phyloP scores from a whole-genome alignment of 2,113 vertebrate species.

The Anseranas semipalmata region DNA sequence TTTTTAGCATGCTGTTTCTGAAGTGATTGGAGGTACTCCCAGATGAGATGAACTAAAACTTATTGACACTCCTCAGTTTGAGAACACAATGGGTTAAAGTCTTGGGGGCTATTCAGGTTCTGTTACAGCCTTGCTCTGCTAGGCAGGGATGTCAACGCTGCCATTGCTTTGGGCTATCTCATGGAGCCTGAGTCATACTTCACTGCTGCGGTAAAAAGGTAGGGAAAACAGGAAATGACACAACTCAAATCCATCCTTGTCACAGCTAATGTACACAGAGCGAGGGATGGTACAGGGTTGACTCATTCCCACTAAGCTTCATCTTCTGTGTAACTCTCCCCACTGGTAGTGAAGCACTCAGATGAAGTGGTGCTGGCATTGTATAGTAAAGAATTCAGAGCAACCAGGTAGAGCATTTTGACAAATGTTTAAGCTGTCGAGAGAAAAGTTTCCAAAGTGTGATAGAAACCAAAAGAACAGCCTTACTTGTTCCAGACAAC shows the following conservation, averaged over 20 bases:
- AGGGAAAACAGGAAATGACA: slow-evolving; percentile 35
- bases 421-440: not conserved
- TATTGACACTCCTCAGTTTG: not conserved
- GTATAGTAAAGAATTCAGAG: not conserved
- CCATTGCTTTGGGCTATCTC: not conserved
- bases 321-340: not conserved
- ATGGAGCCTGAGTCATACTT: not conserved
- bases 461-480: slow-evolving; percentile 16
- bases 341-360: not conserved
- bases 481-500: slow-evolving; percentile 29
- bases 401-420: not conserved
- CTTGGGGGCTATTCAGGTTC: not conserved
- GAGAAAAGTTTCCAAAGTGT: slow-evolving; percentile 1
- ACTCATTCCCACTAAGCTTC: slow-evolving; percentile 13
- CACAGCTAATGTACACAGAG: not conserved
- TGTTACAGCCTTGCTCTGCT: not conserved
- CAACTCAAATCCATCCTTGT: not conserved
- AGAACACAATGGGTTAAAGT: not conserved
- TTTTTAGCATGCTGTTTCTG: not conserved
- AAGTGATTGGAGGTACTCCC: not conserved
- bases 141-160: not conserved
- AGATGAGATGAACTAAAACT: not conserved
- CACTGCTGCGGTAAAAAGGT: not conserved
- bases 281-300: not conserved
- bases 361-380: not conserved